Percentiles rank a stretch among this genome's conserved stretches.
These are phyloP conservation scores for Stigmatopora nigra DNA, from an alignment of 2,113 vertebrate genomes.

Conservation along the genomic window DNA sequence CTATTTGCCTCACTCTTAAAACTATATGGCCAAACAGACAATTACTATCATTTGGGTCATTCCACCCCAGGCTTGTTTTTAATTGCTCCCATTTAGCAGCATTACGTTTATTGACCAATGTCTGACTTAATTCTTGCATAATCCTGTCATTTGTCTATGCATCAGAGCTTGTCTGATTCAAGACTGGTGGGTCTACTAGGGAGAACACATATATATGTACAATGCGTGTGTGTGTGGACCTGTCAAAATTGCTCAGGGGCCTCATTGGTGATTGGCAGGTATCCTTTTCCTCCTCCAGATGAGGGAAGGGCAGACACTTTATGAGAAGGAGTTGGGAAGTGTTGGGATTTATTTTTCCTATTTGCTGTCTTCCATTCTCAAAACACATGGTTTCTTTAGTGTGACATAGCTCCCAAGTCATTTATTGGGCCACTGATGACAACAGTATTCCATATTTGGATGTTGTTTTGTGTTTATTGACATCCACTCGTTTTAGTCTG, in stretches of 20 bases:
- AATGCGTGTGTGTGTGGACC: slow-evolving; percentile 21
- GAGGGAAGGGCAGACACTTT: slow-evolving; percentile 48
- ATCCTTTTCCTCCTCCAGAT: slow-evolving; percentile 44
- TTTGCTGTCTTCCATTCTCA: slow-evolving; percentile 40
- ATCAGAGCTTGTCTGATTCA: too few relatives aligned
- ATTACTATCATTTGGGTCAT: slow-evolving; percentile 61
- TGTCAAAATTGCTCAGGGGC: slow-evolving; percentile 34
- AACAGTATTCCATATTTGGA: slow-evolving; percentile 17
- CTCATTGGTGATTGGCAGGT: slow-evolving; percentile 58
- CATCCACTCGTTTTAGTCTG: slow-evolving; percentile 7
- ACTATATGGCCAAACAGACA: slow-evolving; percentile 47
- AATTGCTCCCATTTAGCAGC: slow-evolving; percentile 14
- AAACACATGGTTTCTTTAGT: slow-evolving; percentile 36
- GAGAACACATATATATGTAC: slow-evolving; percentile 8
- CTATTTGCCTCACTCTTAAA: slow-evolving; percentile 44
- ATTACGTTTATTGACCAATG: not conserved
- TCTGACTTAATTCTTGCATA: slow-evolving; percentile 10
- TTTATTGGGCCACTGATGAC: slow-evolving; percentile 59
- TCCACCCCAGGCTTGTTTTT: slow-evolving; percentile 32
- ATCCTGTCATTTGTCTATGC: slow-evolving; percentile 6
- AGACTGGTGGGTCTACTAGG: too few relatives aligned
- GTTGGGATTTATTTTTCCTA: slow-evolving; percentile 36
- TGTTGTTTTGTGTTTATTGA: slow-evolving; percentile 25
- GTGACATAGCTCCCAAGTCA: slow-evolving; percentile 42
- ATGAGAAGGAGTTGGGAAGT: slow-evolving; percentile 42